Conservation (phyloP, 2,888 invertebrate species). For the Archips crataeganus region DNA sequence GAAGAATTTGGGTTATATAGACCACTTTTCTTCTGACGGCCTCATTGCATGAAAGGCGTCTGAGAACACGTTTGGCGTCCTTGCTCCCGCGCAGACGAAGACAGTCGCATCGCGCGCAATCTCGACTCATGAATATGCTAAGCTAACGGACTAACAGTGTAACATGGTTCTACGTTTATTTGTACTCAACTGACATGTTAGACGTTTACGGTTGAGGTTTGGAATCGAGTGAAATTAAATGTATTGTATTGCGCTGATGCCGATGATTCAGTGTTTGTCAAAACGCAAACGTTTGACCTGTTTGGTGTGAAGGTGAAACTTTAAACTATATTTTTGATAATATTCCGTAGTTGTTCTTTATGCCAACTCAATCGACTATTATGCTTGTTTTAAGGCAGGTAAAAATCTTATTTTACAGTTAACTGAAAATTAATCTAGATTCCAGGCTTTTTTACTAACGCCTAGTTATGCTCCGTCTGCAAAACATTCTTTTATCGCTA, state of each 20-base stretch:
- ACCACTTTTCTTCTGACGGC: background rate
- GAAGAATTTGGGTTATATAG: too few relatives aligned
- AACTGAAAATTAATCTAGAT: too few relatives aligned
- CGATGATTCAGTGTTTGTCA: background rate
- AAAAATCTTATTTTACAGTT: too few relatives aligned
- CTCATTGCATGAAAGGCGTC: too few relatives aligned
- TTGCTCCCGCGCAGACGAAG: constrained; percentile 5
- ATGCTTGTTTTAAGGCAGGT: too few relatives aligned
- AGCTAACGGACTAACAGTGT: constrained; percentile 21
- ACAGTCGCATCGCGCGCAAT: constrained; percentile 14
- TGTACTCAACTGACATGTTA: background rate
- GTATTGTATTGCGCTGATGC: background rate
- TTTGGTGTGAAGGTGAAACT: background rate
- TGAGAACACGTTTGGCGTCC: constrained; percentile 16
- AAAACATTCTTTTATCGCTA: too few relatives aligned
- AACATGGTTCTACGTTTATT: background rate
- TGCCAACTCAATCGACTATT: too few relatives aligned
- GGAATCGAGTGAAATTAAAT: background rate
- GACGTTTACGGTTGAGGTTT: background rate
- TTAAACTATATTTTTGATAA: too few relatives aligned
- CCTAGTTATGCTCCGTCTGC: too few relatives aligned
- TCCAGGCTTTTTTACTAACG: too few relatives aligned
- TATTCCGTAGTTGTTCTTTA: too few relatives aligned
- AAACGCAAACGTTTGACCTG: background rate
- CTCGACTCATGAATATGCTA: constrained; percentile 28